phyloP scores from a whole-genome alignment of 2,888 invertebrate species.

The Calliphora vomitoria region DNA sequence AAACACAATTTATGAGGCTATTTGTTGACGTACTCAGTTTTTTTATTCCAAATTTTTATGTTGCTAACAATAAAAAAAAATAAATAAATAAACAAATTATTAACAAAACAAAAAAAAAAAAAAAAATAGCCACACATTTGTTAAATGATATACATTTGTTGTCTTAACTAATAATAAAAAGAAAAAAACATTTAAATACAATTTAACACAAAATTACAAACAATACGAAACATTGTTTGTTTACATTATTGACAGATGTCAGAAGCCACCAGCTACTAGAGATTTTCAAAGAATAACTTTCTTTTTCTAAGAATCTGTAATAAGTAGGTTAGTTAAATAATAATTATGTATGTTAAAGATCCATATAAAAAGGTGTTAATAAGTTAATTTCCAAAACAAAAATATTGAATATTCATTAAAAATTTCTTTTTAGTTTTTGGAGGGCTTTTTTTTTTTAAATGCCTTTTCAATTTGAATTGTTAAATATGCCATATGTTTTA shows the following conservation, averaged over 20 bases:
- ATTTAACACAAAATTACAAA: not conserved
- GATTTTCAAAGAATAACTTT: too few relatives aligned
- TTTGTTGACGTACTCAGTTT: not conserved
- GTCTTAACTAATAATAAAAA: not conserved
- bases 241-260: not conserved
- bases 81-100: slow-evolving; percentile 17
- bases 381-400: not conserved
- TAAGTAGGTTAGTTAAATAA: not conserved
- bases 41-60: not conserved
- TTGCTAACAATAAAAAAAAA: not conserved
- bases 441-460: too few relatives aligned
- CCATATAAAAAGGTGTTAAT: not conserved
- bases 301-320: not conserved
- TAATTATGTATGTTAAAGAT: not conserved
- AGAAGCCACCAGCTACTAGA: too few relatives aligned
- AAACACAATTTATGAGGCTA: not conserved
- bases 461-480: too few relatives aligned
- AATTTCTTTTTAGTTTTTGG: not conserved
- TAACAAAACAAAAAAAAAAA: not conserved
- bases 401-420: slow-evolving; percentile 14
- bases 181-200: not conserved
- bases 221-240: not conserved
- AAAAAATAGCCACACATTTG: not conserved
- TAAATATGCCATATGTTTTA: not conserved
- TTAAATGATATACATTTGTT: not conserved